A percentile compares a stretch with the other conserved stretches of the same genome.
These are phyloP conservation scores for Tamias sibiricus DNA, from an alignment of 2,113 vertebrate species.

Conservation along the genomic window DNA sequence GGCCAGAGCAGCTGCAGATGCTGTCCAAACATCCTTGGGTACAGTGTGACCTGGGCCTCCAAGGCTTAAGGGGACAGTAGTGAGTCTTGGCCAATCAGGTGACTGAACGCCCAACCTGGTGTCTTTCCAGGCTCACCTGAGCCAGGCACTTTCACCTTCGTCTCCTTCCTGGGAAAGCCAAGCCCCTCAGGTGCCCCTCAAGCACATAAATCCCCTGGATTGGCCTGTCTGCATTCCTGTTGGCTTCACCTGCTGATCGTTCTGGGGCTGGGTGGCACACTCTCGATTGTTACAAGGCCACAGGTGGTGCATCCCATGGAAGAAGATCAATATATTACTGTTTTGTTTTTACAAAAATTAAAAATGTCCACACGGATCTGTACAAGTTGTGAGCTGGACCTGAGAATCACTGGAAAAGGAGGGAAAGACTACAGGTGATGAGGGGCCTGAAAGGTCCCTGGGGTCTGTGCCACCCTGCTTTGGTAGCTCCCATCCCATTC, in stretches of 20 bases:
- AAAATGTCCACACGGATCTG: slow-evolving; percentile 92
- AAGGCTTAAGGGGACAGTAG: background rate
- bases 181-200: accelerated
- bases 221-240: background rate
- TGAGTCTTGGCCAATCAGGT: slow-evolving; percentile 17
- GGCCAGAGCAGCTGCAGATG: background rate
- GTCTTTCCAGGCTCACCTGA: background rate
- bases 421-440: slow-evolving; percentile 69
- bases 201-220: no score
- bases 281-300: slow-evolving; percentile 80
- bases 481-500: accelerated
- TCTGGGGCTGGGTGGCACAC: slow-evolving; percentile 24
- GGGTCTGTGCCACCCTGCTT: background rate
- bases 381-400: slow-evolving; percentile 91
- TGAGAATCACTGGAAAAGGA: slow-evolving; percentile 95
- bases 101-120: background rate
- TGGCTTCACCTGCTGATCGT: background rate
- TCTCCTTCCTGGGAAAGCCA: background rate
- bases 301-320: slow-evolving; percentile 81
- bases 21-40: background rate
- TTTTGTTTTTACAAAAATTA: slow-evolving; percentile 89
- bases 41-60: accelerated
- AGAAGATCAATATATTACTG: slow-evolving; percentile 96
- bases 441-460: background rate
- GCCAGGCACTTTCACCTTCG: background rate